A percentile compares a stretch with the other conserved stretches of the same genome.
Conservation (phyloP, 1,140 invertebrate genomes). For the Bombyx mandarina region DNA sequence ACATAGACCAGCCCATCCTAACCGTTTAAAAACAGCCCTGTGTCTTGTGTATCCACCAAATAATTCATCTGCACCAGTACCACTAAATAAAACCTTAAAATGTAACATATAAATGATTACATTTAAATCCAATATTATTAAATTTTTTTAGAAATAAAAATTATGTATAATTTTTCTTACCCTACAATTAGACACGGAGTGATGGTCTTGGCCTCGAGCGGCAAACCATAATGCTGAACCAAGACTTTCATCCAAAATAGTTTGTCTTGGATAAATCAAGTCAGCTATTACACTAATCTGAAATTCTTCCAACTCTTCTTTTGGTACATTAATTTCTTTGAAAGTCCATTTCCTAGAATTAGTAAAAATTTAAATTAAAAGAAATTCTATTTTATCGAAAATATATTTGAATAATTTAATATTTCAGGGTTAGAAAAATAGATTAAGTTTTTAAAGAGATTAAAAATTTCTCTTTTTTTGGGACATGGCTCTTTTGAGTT, state of each 20-base stretch:
- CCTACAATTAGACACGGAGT: slow-evolving; percentile 76
- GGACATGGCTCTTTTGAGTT: too few species aligned
- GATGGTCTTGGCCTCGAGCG: slow-evolving; percentile 76
- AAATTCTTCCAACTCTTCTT: slow-evolving; percentile 76
- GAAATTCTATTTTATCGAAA: background rate
- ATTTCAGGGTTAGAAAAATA: background rate
- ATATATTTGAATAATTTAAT: too few species aligned
- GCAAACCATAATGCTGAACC: slow-evolving; percentile 97
- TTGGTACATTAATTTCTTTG: slow-evolving; percentile 80
- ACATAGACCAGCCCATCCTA: slow-evolving; percentile 77
- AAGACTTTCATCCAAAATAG: slow-evolving; percentile 96
- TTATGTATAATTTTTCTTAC: slow-evolving; percentile 55
- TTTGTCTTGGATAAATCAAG: slow-evolving; percentile 86
- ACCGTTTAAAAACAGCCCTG: slow-evolving; percentile 77
- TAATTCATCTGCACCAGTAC: slow-evolving; percentile 95
- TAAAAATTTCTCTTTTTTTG: background rate
- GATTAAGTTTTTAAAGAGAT: background rate
- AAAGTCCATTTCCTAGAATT: slow-evolving; percentile 70
- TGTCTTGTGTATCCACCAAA: slow-evolving; percentile 95
- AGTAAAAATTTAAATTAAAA: slow-evolving; percentile 13
- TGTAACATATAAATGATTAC: slow-evolving; percentile 6
- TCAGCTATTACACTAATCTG: slow-evolving; percentile 75
- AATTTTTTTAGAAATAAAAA: too few species aligned
- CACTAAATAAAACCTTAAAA: slow-evolving; percentile 71
- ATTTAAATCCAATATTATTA: too few species aligned